Evolutionary conservation across 2,888 invertebrate species (phyloP).

Genomic region (Apeira syringaria): DNA sequence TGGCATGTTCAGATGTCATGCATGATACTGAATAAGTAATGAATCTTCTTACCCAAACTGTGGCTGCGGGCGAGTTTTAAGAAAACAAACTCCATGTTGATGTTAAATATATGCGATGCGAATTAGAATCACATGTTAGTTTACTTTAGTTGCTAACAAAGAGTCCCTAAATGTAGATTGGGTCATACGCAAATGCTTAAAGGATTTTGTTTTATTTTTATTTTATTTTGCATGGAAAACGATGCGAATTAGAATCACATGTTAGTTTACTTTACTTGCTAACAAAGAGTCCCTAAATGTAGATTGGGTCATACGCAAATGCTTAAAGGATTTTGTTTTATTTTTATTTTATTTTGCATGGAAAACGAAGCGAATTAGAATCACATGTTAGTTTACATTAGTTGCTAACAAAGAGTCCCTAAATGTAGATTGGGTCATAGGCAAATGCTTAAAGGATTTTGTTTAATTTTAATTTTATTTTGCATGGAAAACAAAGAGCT

Average conservation of each 20-base stretch:
- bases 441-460: no score
- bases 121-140: conserved; percentile 20
- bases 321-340: no score
- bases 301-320: background rate
- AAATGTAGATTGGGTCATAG: background rate
- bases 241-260: conserved; percentile 19
- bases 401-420: conserved; percentile 4
- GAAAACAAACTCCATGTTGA: conserved; percentile 42
- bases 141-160: conserved; percentile 9
- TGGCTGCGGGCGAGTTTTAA: conserved; percentile 41
- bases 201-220: no score
- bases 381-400: conserved; percentile 9
- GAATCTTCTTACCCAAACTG: conserved; percentile 48
- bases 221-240: no score
- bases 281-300: conserved; percentile 1
- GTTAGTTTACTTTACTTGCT: conserved; percentile 6
- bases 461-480: no score
- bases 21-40: conserved; percentile 70
- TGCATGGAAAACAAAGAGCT: conserved; percentile 6
- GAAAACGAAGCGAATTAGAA: conserved; percentile 18
- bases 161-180: background rate
- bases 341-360: no score
- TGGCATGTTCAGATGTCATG: conserved; percentile 49
- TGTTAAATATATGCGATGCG: conserved; percentile 31
- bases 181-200: background rate